These are phyloP conservation scores for Chaetogeoica ovagalla DNA, from an alignment of 2,888 invertebrate species.

Conservation along the genomic window DNA sequence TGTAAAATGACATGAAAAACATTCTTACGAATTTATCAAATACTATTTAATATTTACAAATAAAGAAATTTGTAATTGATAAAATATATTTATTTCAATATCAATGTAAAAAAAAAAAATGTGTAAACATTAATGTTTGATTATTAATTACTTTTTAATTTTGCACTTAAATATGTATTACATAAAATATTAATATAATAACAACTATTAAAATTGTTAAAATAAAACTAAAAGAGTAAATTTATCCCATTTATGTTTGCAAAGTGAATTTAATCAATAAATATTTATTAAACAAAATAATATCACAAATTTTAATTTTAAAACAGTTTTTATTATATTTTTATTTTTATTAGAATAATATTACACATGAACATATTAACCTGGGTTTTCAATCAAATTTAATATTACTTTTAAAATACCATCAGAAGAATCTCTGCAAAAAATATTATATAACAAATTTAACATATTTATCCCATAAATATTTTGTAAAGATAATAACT, in stretches of 20 bases:
- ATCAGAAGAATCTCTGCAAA: background rate
- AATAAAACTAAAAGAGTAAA: conserved; percentile 4
- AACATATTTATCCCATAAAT: conserved; percentile 18
- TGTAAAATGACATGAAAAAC: conserved; percentile 6
- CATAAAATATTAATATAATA: background rate
- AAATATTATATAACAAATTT: conserved; percentile 13
- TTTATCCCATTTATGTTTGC: conserved; percentile 13
- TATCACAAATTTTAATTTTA: conserved; percentile 43
- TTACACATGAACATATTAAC: background rate
- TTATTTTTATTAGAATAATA: conserved; percentile 9
- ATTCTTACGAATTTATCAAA: background rate
- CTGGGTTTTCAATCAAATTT: background rate
- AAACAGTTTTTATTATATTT: background rate
- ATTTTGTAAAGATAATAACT: conserved; percentile 29
- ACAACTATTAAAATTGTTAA: conserved; percentile 1
- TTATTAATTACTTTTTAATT: too few relatives aligned
- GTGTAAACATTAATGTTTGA: background rate
- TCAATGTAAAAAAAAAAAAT: conserved; percentile 13
- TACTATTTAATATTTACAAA: conserved; percentile 6
- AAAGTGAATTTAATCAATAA: conserved; percentile 6
- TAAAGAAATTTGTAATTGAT: background rate
- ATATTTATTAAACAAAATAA: conserved; percentile 34
- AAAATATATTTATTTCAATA: background rate
- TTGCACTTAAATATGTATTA: background rate
- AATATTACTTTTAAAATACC: conserved; percentile 10